These are phyloP conservation scores for Ditylenchus dipsaci DNA, from an alignment of 1,140 invertebrate genomes.

Conservation along the genomic window DNA sequence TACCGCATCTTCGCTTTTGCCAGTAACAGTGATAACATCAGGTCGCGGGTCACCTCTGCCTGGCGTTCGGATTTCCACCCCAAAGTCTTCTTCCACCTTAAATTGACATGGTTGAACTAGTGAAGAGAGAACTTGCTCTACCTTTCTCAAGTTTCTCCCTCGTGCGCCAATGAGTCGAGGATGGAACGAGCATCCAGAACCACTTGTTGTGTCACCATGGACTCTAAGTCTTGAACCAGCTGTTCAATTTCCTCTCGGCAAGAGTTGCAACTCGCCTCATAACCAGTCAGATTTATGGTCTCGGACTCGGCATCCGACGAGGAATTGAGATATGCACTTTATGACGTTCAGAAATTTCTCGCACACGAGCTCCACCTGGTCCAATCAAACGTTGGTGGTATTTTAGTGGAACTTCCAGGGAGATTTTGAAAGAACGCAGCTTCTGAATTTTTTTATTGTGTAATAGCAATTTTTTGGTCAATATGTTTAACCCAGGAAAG, in stretches of 20 bases:
- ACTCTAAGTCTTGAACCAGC: conserved; percentile 78
- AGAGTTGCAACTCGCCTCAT: conserved; percentile 76
- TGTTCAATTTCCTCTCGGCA: conserved; percentile 84
- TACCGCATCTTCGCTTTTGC: conserved; percentile 75
- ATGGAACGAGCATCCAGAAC: conserved; percentile 68
- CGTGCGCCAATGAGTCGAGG: conserved; percentile 82
- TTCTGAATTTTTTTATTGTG: too few species aligned
- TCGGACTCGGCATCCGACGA: conserved; percentile 77
- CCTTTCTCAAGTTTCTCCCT: conserved; percentile 77
- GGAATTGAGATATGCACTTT: conserved; percentile 65
- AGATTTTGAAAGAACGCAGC: conserved; percentile 18
- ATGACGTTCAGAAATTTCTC: conserved; percentile 17
- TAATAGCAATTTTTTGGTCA: too few species aligned
- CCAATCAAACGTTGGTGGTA: conserved; percentile 39
- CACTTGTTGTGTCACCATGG: conserved; percentile 52
- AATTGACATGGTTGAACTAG: conserved; percentile 1
- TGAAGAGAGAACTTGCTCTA: conserved; percentile 11
- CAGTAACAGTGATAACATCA: conserved; percentile 79
- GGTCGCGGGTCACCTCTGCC: conserved; percentile 69
- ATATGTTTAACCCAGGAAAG: too few species aligned
- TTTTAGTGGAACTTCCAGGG: conserved; percentile 23
- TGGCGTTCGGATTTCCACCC: conserved; percentile 73
- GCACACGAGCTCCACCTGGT: conserved; percentile 15
- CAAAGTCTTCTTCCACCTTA: conserved; percentile 70
- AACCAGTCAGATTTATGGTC: conserved; percentile 70